Evolutionary conservation across 2,888 invertebrate genomes (phyloP), one percentile per base, ranked within the genome.

Genomic region (Heliconius hortense): DNA sequence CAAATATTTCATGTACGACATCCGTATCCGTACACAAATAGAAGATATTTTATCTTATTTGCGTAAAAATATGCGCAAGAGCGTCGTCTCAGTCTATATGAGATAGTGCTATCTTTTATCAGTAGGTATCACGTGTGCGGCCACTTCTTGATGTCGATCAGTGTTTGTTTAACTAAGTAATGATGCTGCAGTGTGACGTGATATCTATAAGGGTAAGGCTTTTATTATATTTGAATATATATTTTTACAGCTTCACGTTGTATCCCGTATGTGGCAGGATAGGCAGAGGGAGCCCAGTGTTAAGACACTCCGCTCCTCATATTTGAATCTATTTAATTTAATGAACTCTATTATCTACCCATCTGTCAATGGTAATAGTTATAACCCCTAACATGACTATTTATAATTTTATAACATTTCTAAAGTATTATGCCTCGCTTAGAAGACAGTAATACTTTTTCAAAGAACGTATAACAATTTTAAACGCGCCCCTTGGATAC

Each of bases 151-250:
- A 60, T 43, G 60, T 71, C 39, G 71, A 60, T 43, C 71, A 71
- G 71, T 62, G 71, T 76, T 77, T 76, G 73, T 78, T 72, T 73
- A 71, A 68, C 76, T 15, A 63, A 72, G 80, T 82, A 73, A 81
- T 82, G 70, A 91, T 91, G 91, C 79, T 91, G 81, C 84, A 88
- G 77, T 86, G 88, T 80, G 91, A 91, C 82, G 80, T 84, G 24
- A 88, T 87, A 35, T 85, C 87, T 48, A 79, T 84, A 64, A 88
- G 88, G 87, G 91, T 91, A 82, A 84, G 84, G 76, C 62, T 74
- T 24, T 59, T 78, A 60, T 62, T 43, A 60, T 71, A 59, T 39
- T 56, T 48, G 10, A 53, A 69, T 53, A 53, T 13, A 53, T 53
- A 48, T 43, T 4, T 43, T 43, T 48, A 18, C 18, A 7, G 48